These are phyloP conservation scores for Andricus grossulariae DNA, from an alignment of 1,140 invertebrate genomes.

Conservation along the genomic window DNA sequence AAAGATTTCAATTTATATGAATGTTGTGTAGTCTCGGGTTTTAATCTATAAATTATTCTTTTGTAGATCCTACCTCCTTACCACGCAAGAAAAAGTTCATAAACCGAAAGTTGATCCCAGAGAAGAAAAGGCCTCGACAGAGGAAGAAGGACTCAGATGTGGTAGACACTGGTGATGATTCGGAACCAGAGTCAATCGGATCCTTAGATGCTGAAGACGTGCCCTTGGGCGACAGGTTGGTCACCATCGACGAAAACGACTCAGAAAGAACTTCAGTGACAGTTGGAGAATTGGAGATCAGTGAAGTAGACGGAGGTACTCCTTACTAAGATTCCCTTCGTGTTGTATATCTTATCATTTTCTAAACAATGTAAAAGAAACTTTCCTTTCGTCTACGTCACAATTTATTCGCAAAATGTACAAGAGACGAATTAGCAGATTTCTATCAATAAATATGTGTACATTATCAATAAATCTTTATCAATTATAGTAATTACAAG, in stretches of 20 bases:
- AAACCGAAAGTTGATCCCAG: conserved; percentile 29
- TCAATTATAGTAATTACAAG: conserved; percentile 59
- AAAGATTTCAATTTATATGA: neutral
- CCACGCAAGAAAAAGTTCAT: conserved; percentile 44
- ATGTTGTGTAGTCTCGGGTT: neutral
- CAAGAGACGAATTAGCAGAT: conserved; percentile 58
- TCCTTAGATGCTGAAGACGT: neutral
- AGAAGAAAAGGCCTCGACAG: conserved; percentile 26
- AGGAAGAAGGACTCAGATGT: neutral
- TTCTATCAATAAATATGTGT: conserved; percentile 69
- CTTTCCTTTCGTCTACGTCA: conserved; percentile 51
- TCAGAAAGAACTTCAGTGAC: neutral
- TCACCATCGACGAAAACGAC: neutral
- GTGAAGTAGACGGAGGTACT: neutral
- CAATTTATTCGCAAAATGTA: conserved; percentile 64
- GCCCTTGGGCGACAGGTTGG: neutral
- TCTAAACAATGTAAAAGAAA: neutral
- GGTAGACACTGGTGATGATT: neutral
- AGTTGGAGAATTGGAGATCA: too few species aligned
- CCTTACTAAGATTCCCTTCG: neutral
- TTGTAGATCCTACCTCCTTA: conserved; percentile 54
- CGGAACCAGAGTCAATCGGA: neutral
- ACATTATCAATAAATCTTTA: conserved; percentile 59
- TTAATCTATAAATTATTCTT: conserved; percentile 35
- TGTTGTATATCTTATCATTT: neutral